Conservation (phyloP, 2,797 vertebrate species). For the Syndactyla subalaris region DNA sequence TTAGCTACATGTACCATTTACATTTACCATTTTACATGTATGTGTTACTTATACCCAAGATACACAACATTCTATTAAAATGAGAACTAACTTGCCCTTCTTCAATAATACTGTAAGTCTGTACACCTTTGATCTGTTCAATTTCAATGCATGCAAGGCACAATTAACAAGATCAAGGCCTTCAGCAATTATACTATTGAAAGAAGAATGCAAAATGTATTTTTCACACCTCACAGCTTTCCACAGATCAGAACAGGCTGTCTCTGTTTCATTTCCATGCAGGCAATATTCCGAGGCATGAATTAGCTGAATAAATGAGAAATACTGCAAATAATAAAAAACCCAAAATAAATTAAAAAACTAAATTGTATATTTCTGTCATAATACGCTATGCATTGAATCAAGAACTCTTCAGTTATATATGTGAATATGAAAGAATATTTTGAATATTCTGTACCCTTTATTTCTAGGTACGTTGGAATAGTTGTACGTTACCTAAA, state of each 20-base stretch:
- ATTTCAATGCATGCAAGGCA: neutral
- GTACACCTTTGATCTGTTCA: neutral
- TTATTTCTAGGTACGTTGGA: neutral
- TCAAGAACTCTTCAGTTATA: neutral
- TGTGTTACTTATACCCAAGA: neutral
- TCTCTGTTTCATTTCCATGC: neutral
- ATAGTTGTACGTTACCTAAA: neutral
- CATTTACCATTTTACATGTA: neutral
- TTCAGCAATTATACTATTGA: neutral
- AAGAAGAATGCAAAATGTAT: neutral
- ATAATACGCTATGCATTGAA: neutral
- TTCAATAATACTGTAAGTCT: neutral
- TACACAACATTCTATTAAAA: neutral
- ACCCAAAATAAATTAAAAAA: neutral
- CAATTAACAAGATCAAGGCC: neutral
- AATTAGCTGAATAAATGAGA: neutral
- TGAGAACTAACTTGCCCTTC: neutral
- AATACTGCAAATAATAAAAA: neutral
- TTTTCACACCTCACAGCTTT: neutral
- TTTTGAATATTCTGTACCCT: neutral
- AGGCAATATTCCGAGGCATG: neutral
- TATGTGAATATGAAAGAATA: neutral
- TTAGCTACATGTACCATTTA: neutral
- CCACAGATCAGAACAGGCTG: neutral
- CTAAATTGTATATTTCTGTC: neutral